These are phyloP conservation scores for Conistra vaccinii DNA, from an alignment of 2,888 invertebrate genomes.

Conservation along the genomic window DNA sequence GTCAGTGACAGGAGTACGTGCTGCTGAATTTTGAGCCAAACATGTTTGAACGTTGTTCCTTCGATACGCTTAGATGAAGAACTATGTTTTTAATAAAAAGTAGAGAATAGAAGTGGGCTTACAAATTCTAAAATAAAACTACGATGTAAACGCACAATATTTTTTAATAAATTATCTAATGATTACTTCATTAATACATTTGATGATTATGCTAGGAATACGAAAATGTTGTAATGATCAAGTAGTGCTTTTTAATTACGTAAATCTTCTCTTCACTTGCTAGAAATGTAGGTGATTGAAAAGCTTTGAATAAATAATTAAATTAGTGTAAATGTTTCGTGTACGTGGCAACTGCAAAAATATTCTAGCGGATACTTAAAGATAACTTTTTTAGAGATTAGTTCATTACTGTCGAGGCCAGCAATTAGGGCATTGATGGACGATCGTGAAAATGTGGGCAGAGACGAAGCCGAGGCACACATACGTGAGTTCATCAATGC, in stretches of 20 bases:
- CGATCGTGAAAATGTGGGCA: too few species aligned
- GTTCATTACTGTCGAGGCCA: too few species aligned
- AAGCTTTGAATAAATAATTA: neutral
- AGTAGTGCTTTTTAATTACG: slow-evolving; percentile 7
- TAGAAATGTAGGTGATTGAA: neutral
- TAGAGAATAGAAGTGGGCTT: neutral
- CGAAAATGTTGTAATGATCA: neutral
- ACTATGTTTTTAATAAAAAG: neutral
- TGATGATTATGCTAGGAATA: slow-evolving; percentile 19
- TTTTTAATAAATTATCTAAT: slow-evolving; percentile 34
- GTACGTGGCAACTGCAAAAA: neutral
- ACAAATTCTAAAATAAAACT: slow-evolving; percentile 41
- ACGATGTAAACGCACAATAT: slow-evolving; percentile 31
- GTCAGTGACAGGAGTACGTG: neutral
- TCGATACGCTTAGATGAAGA: neutral
- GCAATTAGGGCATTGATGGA: too few species aligned
- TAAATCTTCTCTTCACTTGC: neutral
- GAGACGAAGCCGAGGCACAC: too few species aligned
- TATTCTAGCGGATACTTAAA: neutral
- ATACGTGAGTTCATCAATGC: too few species aligned
- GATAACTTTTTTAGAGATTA: neutral
- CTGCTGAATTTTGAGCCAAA: neutral
- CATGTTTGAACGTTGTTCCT: neutral
- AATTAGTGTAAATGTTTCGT: neutral
- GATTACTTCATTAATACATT: slow-evolving; percentile 30